Conservation (phyloP, 2,113 vertebrate species). For the Bos indicus region DNA sequence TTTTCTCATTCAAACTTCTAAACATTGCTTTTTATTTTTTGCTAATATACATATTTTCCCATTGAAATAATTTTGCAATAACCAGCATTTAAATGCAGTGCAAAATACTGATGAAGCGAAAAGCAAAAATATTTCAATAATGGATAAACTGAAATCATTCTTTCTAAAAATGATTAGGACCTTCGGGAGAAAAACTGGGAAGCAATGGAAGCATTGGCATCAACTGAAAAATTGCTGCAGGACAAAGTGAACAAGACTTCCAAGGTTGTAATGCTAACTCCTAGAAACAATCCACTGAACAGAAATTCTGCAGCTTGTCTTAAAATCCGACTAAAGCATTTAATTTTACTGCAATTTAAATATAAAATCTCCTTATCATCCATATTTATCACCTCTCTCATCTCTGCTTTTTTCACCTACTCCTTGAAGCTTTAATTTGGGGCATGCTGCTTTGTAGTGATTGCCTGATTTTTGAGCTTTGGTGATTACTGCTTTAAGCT, state of each 20-base stretch:
- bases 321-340: conserved; percentile 75
- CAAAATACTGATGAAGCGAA: conserved; percentile 77
- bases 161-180: conserved; percentile 99
- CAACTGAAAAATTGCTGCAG: conserved; percentile 99
- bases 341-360: conserved; percentile 83
- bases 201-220: conserved; percentile 99
- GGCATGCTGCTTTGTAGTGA: conserved; percentile 66
- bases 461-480: conserved; percentile 75
- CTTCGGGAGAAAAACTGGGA: conserved; percentile 99
- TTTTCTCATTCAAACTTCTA: conserved; percentile 64
- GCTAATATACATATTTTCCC: conserved; percentile 69
- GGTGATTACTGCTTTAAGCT: conserved; percentile 18
- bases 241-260: conserved; percentile 97
- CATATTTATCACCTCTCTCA: conserved; percentile 72
- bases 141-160: conserved; percentile 96
- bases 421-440: conserved; percentile 65
- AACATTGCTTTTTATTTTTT: conserved; percentile 74
- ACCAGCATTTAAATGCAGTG: conserved; percentile 82
- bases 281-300: conserved; percentile 84
- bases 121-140: conserved; percentile 78
- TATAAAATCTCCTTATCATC: conserved; percentile 68
- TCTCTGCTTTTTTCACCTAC: conserved; percentile 74
- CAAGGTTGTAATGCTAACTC: conserved; percentile 95
- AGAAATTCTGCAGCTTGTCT: conserved; percentile 88
- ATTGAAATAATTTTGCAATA: conserved; percentile 78